phyloP scores from a whole-genome alignment of 2,113 vertebrate genomes.

The Peromyscus californicus region DNA sequence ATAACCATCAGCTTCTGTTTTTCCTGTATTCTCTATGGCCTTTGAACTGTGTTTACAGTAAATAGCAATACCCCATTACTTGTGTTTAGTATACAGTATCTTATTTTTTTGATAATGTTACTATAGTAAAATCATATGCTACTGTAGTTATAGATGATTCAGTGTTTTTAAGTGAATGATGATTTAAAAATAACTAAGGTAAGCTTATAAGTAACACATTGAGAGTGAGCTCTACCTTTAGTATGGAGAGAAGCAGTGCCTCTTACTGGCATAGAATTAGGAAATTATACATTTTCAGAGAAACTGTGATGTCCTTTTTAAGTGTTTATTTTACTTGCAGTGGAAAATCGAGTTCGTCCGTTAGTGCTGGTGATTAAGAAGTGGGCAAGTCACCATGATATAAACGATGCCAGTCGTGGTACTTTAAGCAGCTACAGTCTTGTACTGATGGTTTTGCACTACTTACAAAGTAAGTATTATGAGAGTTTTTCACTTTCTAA shows the following conservation, averaged over 20 bases:
- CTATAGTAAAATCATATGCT: constrained; percentile 39
- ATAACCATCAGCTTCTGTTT: constrained; percentile 48
- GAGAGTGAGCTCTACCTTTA: not conserved
- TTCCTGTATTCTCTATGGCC: constrained; percentile 30
- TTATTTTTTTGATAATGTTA: constrained; percentile 23
- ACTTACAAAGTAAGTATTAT: constrained; percentile 97
- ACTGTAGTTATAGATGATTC: constrained; percentile 14
- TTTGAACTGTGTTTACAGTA: constrained; percentile 48
- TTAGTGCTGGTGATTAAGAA: constrained; percentile 96
- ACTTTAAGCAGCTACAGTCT: constrained; percentile 98
- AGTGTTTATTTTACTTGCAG: constrained; percentile 89
- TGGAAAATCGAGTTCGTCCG: constrained; percentile 95
- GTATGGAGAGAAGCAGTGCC: not conserved
- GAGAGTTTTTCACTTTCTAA: constrained; percentile 35
- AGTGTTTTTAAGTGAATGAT: constrained; percentile 51
- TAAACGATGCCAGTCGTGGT: constrained; percentile 98
- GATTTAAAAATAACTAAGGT: constrained; percentile 50
- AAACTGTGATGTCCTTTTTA: constrained; percentile 66
- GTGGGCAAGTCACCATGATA: constrained; percentile 94
- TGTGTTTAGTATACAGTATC: not conserved
- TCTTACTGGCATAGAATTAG: not conserved
- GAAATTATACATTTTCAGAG: constrained; percentile 64
- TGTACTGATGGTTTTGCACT: constrained; percentile 98
- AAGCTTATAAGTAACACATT: constrained; percentile 21
- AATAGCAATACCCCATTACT: constrained; percentile 28